A percentile compares a stretch with the other conserved stretches of the same genome.
phyloP scores from a whole-genome alignment of 1,140 invertebrate species.

The Spodoptera litura region DNA sequence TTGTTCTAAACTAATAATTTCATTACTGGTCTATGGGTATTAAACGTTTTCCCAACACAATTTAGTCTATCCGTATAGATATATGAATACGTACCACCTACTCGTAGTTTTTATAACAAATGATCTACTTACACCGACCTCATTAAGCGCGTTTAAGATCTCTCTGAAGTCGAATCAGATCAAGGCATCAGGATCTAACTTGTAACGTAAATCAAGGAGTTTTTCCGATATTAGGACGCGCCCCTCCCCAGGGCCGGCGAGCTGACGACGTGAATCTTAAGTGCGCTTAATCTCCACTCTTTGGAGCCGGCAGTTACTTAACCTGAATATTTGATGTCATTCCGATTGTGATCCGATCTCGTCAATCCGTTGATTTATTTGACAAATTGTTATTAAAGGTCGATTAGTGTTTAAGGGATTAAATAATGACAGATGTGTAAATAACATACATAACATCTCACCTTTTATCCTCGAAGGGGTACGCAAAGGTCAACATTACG shows the following conservation, averaged over 20 bases:
- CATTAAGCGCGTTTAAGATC: conserved; percentile 9
- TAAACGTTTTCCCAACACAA: too few species aligned
- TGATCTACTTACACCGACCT: not conserved
- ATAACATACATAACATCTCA: too few species aligned
- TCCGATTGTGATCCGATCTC: not conserved
- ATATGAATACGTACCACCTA: too few species aligned
- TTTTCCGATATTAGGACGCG: conserved; percentile 13
- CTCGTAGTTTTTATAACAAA: too few species aligned
- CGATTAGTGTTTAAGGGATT: too few species aligned
- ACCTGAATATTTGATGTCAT: conserved; percentile 1
- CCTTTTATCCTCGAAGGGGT: too few species aligned
- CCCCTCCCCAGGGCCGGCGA: not conserved
- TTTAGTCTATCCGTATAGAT: too few species aligned
- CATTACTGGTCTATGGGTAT: too few species aligned
- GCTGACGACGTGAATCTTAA: conserved; percentile 20
- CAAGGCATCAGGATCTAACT: not conserved
- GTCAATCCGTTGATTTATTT: not conserved
- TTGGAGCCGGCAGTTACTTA: not conserved
- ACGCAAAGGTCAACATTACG: too few species aligned
- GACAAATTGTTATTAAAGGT: not conserved
- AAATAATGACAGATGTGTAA: too few species aligned
- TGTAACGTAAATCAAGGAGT: conserved; percentile 31
- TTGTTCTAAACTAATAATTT: too few species aligned
- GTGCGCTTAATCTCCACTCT: not conserved
- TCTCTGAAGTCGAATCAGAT: conserved; percentile 5